phyloP scores from a whole-genome alignment of 2,888 invertebrate species.

The Cloeon dipterum region DNA sequence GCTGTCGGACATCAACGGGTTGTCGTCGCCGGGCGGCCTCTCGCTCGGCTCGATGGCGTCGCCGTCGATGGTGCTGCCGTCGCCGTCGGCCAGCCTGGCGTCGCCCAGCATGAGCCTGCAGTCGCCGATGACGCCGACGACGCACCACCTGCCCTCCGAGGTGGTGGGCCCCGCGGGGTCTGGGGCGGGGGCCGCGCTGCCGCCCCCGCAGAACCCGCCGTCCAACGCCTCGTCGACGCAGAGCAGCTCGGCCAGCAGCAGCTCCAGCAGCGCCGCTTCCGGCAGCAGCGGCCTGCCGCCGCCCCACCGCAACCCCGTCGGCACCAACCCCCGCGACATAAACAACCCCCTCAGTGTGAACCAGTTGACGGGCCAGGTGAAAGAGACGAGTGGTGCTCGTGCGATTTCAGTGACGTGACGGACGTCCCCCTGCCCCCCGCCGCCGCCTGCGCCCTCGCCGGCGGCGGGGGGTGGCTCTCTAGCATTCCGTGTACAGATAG shows the following conservation, averaged over 20 bases:
- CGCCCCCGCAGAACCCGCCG: slow-evolving; percentile 18
- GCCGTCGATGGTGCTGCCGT: slow-evolving; percentile 46
- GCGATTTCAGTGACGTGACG: background rate
- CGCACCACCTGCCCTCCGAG: too few species aligned
- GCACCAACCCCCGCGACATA: slow-evolving; percentile 75
- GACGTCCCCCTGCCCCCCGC: too few species aligned
- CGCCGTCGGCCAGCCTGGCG: slow-evolving; percentile 31
- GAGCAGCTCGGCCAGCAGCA: slow-evolving; percentile 22
- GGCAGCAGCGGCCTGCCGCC: slow-evolving; percentile 11
- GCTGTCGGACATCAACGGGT: slow-evolving; percentile 5
- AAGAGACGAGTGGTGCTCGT: slow-evolving; percentile 3
- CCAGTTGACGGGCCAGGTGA: slow-evolving; percentile 51
- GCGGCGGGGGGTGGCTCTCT: too few species aligned
- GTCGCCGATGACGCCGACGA: slow-evolving; percentile 22
- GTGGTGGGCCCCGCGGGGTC: slow-evolving; percentile 13
- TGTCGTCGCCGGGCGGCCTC: slow-evolving; percentile 33
- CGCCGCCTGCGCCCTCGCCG: too few species aligned
- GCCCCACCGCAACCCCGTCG: slow-evolving; percentile 53
- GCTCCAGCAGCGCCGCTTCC: slow-evolving; percentile 14
- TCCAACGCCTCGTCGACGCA: slow-evolving; percentile 24
- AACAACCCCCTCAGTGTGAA: slow-evolving; percentile 84
- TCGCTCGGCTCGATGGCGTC: slow-evolving; percentile 44
- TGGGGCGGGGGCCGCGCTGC: slow-evolving; percentile 11
- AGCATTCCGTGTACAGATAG: too few species aligned
- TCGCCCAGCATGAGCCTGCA: slow-evolving; percentile 28